phyloP scores from a whole-genome alignment of 2,888 invertebrate genomes.

The Eremobia ochroleuca region DNA sequence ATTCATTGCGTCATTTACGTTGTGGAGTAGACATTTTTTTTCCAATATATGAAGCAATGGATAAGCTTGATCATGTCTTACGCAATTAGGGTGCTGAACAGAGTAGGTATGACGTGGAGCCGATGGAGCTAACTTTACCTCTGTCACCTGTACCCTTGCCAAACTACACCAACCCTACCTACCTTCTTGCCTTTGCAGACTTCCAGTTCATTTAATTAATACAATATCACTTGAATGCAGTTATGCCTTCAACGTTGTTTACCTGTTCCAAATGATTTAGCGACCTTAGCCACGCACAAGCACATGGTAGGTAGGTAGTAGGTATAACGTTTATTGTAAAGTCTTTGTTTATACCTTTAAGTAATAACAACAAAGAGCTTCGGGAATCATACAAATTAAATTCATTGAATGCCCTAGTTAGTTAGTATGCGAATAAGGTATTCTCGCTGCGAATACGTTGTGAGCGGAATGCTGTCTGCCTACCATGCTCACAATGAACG shows the following conservation, averaged over 20 bases:
- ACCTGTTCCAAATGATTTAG: not conserved
- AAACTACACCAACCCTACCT: not conserved
- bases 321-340: not conserved
- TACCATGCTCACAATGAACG: constrained; percentile 52
- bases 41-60: too few relatives aligned
- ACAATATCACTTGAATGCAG: not conserved
- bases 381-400: constrained; percentile 58
- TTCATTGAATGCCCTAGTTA: constrained; percentile 61
- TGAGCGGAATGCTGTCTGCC: constrained; percentile 66
- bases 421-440: constrained; percentile 60
- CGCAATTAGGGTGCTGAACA: too few relatives aligned
- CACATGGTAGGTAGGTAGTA: not conserved
- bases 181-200: not conserved
- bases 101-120: not conserved
- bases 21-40: too few relatives aligned
- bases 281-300: not conserved
- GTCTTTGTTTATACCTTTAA: constrained; percentile 39
- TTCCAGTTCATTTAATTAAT: not conserved
- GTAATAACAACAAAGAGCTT: constrained; percentile 59
- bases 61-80: too few relatives aligned
- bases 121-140: not conserved
- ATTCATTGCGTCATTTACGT: too few relatives aligned
- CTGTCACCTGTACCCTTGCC: not conserved
- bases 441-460: constrained; percentile 51
- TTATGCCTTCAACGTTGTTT: not conserved